Base-by-base conservation (phyloP, 2,113 vertebrate genomes). In the Podiceps cristatus region DNA sequence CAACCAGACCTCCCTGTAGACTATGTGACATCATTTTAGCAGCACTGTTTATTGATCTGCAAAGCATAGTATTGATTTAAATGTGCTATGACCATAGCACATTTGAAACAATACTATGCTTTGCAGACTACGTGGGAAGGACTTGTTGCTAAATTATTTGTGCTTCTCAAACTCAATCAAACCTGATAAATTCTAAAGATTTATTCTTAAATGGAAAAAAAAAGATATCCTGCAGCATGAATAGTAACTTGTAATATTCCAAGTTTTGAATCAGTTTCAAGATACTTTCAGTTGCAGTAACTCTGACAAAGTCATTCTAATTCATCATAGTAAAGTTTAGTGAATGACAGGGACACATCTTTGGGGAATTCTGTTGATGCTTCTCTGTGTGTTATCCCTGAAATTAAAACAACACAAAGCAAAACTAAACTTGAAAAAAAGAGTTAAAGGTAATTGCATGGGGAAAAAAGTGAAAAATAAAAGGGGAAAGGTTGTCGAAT, bases 371-470 rank as follows among this genome's bases (percentile, higher is more conserved):
- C 8, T 40, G n/a, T 23, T 11, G 23, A 29, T 52, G 6, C 3
- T 3, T 12, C 7, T 77, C 2, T 50, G 0, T 25, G 29, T 79
- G 20, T 29, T 56, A 40, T 18, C 11, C 13, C 9, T 52, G 20
- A 86, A 90, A 80, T 24, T n/a, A 45, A 63, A 63, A 27, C 11
- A 68, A 44, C 2, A 18, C 0, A 0, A 49, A 62, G 16, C 3
- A 63, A 45, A 84, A 22, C 2, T 42, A 60, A 85, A n/a, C 6
- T 7, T 7, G 3, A 4, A 11, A 44, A 27, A 63, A 44, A 80
- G 0, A 58, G 18, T 55, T 49, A 37, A 55, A 49, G 3, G 27
- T 12, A 74, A 45, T 0, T 4, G 16, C 56, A 31, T 37, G 24
- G 37, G 37, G 53, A 73, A 49, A 72, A 13, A n/a, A 45, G 20